Evolutionary conservation across 1,140 invertebrate genomes (phyloP).

Genomic region (Magallana gigas): DNA sequence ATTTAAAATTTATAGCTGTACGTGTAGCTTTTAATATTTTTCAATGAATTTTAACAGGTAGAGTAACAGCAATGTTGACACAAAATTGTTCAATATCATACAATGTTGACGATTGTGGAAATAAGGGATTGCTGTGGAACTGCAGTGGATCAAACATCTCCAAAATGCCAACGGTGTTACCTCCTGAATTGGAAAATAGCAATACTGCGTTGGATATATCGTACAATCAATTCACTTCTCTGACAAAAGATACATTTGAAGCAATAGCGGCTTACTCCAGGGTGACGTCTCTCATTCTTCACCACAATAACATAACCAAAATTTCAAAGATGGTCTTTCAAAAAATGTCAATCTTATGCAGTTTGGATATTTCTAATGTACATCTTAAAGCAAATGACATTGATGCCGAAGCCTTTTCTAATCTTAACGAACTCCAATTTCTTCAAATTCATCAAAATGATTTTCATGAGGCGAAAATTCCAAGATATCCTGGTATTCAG

Average conservation of each 20-base stretch:
- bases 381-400: background rate
- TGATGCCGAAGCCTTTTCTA: background rate
- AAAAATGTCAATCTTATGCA: background rate
- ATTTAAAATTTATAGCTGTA: no score
- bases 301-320: background rate
- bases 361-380: background rate
- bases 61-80: background rate
- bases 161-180: background rate
- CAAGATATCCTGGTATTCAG: background rate
- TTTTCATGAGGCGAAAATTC: background rate
- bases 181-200: background rate
- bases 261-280: background rate
- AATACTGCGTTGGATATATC: background rate
- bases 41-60: background rate
- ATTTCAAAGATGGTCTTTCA: background rate
- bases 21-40: no score
- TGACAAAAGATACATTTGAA: background rate
- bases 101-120: background rate
- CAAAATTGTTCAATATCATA: background rate
- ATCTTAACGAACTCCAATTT: background rate
- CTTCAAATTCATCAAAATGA: conserved; percentile 10
- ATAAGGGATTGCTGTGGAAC: background rate
- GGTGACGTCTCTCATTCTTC: background rate
- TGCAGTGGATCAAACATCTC: background rate
- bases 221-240: background rate